These are phyloP conservation scores for Psylliodes chrysocephalus DNA, from an alignment of 2,888 invertebrate genomes.

Conservation along the genomic window DNA sequence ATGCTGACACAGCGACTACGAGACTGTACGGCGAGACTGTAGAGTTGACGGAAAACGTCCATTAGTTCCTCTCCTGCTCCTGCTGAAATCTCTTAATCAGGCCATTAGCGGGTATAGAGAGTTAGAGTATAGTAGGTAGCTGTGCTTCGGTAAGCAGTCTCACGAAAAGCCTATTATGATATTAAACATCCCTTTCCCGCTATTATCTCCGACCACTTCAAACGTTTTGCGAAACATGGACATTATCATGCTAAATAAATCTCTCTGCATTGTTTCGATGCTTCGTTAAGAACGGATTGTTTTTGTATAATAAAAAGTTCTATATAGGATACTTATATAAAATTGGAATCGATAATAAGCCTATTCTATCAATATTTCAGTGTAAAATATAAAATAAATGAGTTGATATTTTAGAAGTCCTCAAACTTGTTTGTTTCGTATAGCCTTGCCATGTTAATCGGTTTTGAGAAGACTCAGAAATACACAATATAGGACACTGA, in stretches of 20 bases:
- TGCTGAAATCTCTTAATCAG: conserved; percentile 64
- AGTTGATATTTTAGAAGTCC: too few relatives aligned
- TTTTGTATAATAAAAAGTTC: too few relatives aligned
- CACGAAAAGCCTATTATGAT: conserved; percentile 64
- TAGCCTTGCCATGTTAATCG: too few relatives aligned
- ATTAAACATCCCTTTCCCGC: conserved; percentile 61
- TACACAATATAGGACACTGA: too few relatives aligned
- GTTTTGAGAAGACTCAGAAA: too few relatives aligned
- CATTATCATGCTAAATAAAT: conserved; percentile 44
- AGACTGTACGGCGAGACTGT: background rate
- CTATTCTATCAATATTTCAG: too few relatives aligned
- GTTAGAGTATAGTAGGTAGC: too few relatives aligned
- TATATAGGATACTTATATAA: too few relatives aligned
- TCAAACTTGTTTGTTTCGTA: too few relatives aligned
- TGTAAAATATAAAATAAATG: too few relatives aligned
- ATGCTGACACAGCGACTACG: conserved; percentile 23
- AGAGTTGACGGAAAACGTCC: conserved; percentile 47
- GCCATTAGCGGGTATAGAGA: conserved; percentile 60
- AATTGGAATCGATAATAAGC: too few relatives aligned
- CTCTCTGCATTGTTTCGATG: conserved; percentile 7
- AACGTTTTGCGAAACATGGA: conserved; percentile 45
- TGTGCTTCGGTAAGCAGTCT: conserved; percentile 60
- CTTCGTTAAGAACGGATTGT: background rate
- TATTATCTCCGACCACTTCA: conserved; percentile 57
- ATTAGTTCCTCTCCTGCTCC: conserved; percentile 57